These are phyloP conservation scores for Acleris emargana DNA, from an alignment of 2,888 invertebrate genomes.

Conservation along the genomic window DNA sequence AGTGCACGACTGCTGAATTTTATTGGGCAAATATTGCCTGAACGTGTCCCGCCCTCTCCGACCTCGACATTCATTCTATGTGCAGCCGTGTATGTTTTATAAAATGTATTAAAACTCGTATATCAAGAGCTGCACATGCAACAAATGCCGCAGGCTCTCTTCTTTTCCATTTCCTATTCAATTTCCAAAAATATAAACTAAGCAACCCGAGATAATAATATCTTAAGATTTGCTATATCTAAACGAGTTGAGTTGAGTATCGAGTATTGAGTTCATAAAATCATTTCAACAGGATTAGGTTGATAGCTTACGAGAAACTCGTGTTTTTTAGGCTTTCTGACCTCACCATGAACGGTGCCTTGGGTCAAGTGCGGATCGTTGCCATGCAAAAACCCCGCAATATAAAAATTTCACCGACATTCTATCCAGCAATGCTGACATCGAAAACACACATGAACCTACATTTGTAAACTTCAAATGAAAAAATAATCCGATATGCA, in stretches of 20 bases:
- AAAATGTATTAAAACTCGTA: conserved; percentile 20
- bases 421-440: conserved; percentile 27
- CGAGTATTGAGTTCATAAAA: too few species aligned
- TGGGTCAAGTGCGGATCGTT: too few species aligned
- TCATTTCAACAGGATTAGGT: conserved; percentile 4
- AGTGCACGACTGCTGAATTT: conserved; percentile 67
- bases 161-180: not conserved
- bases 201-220: too few species aligned
- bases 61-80: conserved; percentile 34
- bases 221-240: too few species aligned
- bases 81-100: conserved; percentile 30
- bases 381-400: conserved; percentile 15
- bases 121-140: not conserved
- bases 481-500: conserved; percentile 35
- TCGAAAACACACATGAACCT: conserved; percentile 31
- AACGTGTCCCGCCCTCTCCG: conserved; percentile 60
- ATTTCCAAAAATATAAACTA: not conserved
- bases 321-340: not conserved
- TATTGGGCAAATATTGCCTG: conserved; percentile 74
- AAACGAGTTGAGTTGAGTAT: too few species aligned
- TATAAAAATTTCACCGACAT: conserved; percentile 27
- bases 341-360: not conserved
- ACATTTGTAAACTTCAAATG: conserved; percentile 30
- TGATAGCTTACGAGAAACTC: conserved; percentile 6
- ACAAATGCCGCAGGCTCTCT: not conserved